phyloP scores from a whole-genome alignment of 2,888 invertebrate genomes.

The Caenorhabditis panamensis region DNA sequence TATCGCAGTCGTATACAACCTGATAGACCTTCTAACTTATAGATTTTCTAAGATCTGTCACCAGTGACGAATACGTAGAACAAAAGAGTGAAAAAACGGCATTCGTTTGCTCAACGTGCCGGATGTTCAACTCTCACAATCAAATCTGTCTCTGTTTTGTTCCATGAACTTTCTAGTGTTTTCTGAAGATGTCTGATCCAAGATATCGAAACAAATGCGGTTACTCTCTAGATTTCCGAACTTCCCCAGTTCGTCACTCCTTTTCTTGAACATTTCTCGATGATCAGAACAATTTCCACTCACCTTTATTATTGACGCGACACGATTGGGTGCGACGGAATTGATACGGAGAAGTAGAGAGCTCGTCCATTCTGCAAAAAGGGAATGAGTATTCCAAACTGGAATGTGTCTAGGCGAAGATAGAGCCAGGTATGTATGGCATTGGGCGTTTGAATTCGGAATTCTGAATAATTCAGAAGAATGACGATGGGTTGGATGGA shows the following conservation, averaged over 20 bases:
- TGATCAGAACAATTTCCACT: slow-evolving; percentile 5
- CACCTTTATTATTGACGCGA: slow-evolving; percentile 72
- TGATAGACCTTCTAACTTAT: no score
- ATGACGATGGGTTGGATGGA: slow-evolving; percentile 13
- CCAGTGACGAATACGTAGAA: no score
- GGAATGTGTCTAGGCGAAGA: background rate
- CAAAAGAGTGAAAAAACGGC: background rate
- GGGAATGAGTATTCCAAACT: background rate
- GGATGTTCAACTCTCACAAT: slow-evolving; percentile 46
- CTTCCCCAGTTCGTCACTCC: background rate
- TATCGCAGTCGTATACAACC: no score
- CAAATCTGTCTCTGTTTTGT: slow-evolving; percentile 29
- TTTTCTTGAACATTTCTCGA: background rate
- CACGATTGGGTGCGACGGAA: slow-evolving; percentile 77
- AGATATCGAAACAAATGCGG: background rate
- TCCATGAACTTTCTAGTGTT: slow-evolving; percentile 37
- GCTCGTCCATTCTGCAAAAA: slow-evolving; percentile 56
- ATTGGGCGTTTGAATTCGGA: background rate
- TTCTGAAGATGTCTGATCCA: slow-evolving; percentile 2
- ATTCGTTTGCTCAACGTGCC: slow-evolving; percentile 23
- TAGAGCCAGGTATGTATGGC: slow-evolving; percentile 1
- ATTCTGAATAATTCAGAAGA: slow-evolving; percentile 24
- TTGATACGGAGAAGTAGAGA: slow-evolving; percentile 52
- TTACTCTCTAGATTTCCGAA: background rate
- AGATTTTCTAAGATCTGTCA: no score